These are phyloP conservation scores for Drosophila lowei DNA, from an alignment of 1,140 invertebrate species.

Conservation along the genomic window DNA sequence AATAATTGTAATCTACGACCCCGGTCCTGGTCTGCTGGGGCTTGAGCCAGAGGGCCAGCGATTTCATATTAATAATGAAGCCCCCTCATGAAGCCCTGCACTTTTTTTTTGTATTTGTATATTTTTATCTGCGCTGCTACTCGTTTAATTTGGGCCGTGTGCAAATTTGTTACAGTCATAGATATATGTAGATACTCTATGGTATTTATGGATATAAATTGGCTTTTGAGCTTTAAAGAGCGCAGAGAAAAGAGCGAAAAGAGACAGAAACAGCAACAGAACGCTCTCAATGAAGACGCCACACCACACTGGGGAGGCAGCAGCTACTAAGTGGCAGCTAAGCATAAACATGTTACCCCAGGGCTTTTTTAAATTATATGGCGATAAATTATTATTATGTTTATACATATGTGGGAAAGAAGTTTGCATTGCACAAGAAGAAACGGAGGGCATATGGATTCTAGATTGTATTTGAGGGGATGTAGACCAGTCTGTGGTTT, in stretches of 20 bases:
- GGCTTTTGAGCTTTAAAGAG: constrained; percentile 22
- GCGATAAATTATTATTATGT: constrained; percentile 58
- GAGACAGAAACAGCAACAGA: not conserved
- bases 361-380: constrained; percentile 64
- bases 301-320: not conserved
- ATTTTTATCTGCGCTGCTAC: constrained; percentile 14
- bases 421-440: no score
- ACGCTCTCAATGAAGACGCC: not conserved
- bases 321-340: constrained; percentile 29
- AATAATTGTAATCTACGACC: constrained; percentile 46
- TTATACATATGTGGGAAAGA: no score
- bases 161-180: constrained; percentile 34
- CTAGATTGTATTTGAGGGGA: no score
- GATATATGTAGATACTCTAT: not conserved
- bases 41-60: not conserved
- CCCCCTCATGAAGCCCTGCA: constrained; percentile 19
- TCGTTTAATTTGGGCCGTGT: constrained; percentile 44
- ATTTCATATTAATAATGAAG: constrained; percentile 30
- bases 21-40: constrained; percentile 7
- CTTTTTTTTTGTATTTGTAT: constrained; percentile 8
- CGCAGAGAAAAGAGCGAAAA: not conserved
- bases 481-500: no score
- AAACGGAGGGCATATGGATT: no score
- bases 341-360: constrained; percentile 63
- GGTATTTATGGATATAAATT: constrained; percentile 23